Evolutionary conservation across 2,113 vertebrate species (phyloP).

Genomic region (Pelecanoides urinatrix): DNA sequence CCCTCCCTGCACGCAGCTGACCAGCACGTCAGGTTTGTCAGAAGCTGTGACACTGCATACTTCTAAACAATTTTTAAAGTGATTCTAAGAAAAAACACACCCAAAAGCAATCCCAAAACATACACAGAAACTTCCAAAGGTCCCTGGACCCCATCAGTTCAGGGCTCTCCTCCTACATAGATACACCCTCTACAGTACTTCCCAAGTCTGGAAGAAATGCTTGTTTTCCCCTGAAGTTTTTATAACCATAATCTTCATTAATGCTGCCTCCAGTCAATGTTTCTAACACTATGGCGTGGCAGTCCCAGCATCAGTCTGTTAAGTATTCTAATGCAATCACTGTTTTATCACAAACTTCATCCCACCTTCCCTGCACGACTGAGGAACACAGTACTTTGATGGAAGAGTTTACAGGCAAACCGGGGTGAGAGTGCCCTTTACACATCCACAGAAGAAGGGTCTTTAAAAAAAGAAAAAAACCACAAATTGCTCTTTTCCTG

Average conservation of each 20-base stretch:
- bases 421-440: background rate
- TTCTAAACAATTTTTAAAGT: background rate
- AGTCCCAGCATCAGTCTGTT: background rate
- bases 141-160: background rate
- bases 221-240: background rate
- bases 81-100: background rate
- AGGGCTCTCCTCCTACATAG: background rate
- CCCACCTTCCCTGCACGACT: background rate
- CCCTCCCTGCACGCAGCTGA: background rate
- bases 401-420: background rate
- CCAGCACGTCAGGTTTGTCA: background rate
- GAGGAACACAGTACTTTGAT: background rate
- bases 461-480: background rate
- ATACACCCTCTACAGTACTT: background rate
- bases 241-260: background rate
- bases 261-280: rapidly evolving
- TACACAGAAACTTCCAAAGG: background rate
- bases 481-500: background rate
- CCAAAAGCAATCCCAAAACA: background rate
- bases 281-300: rapidly evolving
- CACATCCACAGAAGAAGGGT: background rate
- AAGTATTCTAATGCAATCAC: background rate
- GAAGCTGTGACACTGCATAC: background rate
- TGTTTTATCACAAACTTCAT: background rate
- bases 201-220: background rate